Conservation (phyloP, 30 jellyfish, hydroid and myxozoan species). For the Catostylus mosaicus region DNA sequence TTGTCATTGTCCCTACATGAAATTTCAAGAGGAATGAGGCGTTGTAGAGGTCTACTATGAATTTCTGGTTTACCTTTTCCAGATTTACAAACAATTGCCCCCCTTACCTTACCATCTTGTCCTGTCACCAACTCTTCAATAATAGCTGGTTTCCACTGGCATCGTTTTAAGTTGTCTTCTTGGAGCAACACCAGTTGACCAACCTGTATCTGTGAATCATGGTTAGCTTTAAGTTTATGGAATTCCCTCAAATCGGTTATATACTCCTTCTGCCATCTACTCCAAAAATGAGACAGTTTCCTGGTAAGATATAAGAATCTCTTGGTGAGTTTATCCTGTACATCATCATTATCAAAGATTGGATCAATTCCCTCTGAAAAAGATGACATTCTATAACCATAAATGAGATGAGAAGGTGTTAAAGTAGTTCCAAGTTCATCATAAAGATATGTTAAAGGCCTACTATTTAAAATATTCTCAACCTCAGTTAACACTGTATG, state of each 20-base stretch:
- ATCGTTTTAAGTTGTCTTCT: conserved; percentile 35
- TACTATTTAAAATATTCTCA: conserved; percentile 25
- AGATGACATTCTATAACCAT: conserved; percentile 30
- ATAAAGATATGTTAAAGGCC: conserved; percentile 33
- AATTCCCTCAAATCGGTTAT: conserved; percentile 47
- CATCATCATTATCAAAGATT: conserved; percentile 2
- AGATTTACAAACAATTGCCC: conserved; percentile 28
- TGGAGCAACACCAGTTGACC: conserved; percentile 43
- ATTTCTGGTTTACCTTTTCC: conserved; percentile 8
- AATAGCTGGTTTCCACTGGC: conserved; percentile 36
- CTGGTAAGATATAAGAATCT: conserved; percentile 34
- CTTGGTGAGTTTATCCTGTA: not conserved
- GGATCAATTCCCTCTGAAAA: conserved; percentile 23
- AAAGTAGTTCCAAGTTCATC: conserved; percentile 32
- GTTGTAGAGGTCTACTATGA: conserved; percentile 20
- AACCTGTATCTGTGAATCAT: not conserved
- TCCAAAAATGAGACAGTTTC: conserved; percentile 35
- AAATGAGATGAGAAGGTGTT: conserved; percentile 55
- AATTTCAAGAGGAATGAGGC: conserved; percentile 14
- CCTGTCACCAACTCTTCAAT: conserved; percentile 28
- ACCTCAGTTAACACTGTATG: conserved; percentile 31
- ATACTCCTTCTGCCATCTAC: conserved; percentile 56
- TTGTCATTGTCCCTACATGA: conserved; percentile 16
- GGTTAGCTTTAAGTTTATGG: not conserved
- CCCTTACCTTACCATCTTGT: conserved; percentile 42